A percentile compares a stretch with the other conserved stretches of the same genome.
These are phyloP conservation scores for Heterotis niloticus DNA, from an alignment of 2,113 vertebrate species.

Conservation along the genomic window DNA sequence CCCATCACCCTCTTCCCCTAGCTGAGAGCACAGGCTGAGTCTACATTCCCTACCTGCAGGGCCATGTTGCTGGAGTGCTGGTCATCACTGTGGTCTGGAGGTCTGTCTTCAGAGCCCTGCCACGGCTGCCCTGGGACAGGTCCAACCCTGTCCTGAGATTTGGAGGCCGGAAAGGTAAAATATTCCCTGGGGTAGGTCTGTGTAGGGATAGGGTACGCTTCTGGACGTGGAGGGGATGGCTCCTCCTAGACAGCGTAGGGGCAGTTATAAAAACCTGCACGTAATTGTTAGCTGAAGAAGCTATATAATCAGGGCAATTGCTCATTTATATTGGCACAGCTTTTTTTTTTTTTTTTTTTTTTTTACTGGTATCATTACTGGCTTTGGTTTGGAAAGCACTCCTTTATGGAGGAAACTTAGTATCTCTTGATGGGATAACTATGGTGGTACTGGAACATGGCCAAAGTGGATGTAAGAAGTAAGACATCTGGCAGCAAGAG, in stretches of 20 bases:
- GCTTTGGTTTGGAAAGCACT: background rate
- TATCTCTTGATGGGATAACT: background rate
- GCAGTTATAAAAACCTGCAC: background rate
- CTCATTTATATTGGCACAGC: background rate
- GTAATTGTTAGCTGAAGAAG: background rate
- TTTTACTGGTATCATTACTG: background rate
- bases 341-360: background rate
- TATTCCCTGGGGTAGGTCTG: slow-evolving; percentile 94
- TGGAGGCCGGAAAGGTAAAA: slow-evolving; percentile 93
- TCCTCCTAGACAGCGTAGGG: slow-evolving; percentile 69
- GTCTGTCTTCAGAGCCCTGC: slow-evolving; percentile 78
- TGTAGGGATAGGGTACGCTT: slow-evolving; percentile 96
- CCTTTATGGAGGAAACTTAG: slow-evolving; percentile 6
- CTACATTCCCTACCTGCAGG: slow-evolving; percentile 69
- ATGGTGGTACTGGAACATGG: background rate
- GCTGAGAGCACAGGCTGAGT: background rate
- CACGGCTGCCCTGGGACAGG: slow-evolving; percentile 73
- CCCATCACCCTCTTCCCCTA: background rate
- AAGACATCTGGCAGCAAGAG: too few relatives aligned
- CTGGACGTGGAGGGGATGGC: slow-evolving; percentile 74
- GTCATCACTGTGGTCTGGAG: slow-evolving; percentile 66
- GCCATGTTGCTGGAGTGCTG: slow-evolving; percentile 65
- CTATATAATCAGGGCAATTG: background rate
- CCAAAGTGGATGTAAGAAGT: too few relatives aligned
- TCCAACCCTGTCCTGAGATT: slow-evolving; percentile 83